Percentiles rank a stretch among this genome's conserved stretches.
phyloP scores from a whole-genome alignment of 2,888 invertebrate species.

The Ptilodon capucinus region DNA sequence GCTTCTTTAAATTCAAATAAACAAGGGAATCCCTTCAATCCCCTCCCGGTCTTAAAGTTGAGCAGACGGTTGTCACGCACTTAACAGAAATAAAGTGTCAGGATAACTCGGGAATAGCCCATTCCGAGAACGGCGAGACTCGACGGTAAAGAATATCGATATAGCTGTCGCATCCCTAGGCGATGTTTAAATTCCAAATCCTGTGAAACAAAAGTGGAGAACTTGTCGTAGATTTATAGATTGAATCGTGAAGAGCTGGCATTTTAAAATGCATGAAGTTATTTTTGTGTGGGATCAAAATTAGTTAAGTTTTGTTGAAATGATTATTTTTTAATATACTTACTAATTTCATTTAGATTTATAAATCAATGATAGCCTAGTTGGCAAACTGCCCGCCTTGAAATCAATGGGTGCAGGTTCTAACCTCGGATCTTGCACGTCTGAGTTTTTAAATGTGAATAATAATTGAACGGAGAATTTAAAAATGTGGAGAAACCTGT shows the following conservation, averaged over 20 bases:
- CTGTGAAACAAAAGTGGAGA: neutral
- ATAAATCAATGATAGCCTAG: too few species aligned
- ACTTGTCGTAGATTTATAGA: neutral
- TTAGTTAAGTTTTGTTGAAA: too few species aligned
- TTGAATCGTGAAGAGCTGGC: neutral
- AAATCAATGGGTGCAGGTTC: too few species aligned
- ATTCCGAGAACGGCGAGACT: conserved; percentile 27
- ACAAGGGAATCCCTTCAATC: conserved; percentile 41
- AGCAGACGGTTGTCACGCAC: conserved; percentile 55
- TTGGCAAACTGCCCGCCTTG: too few species aligned
- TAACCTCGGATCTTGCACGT: too few species aligned
- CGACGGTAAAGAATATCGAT: conserved; percentile 43
- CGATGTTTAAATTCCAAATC: conserved; percentile 17
- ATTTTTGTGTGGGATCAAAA: too few species aligned
- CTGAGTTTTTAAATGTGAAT: too few species aligned
- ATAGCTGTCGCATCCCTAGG: conserved; percentile 36
- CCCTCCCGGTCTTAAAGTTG: conserved; percentile 47
- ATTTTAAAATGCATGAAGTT: neutral
- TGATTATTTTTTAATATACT: too few species aligned
- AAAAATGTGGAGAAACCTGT: too few species aligned
- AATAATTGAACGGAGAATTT: too few species aligned
- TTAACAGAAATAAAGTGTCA: conserved; percentile 39
- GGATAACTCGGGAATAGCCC: conserved; percentile 43
- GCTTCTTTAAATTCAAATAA: conserved; percentile 35
- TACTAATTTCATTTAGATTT: too few species aligned